Evolutionary conservation across 2,113 vertebrate species (phyloP).

Genomic region (Chamaea fasciata): DNA sequence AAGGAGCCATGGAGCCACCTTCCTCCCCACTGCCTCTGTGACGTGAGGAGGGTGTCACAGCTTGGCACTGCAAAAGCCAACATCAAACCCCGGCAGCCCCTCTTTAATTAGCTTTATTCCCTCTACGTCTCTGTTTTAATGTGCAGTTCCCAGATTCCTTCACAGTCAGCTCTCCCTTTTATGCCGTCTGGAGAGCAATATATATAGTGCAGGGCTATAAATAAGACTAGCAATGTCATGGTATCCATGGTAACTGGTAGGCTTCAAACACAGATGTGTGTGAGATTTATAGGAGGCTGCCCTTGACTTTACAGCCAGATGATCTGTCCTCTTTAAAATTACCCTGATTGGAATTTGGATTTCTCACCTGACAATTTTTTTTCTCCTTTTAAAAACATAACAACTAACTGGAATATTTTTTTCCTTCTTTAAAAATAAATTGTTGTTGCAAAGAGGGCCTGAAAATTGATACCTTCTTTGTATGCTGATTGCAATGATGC

Average conservation of each 20-base stretch:
- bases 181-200: slow-evolving; percentile 66
- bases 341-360: neutral
- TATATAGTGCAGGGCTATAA: slow-evolving; percentile 71
- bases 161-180: slow-evolving; percentile 64
- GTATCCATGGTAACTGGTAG: slow-evolving; percentile 71
- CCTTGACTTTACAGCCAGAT: slow-evolving; percentile 50
- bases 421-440: neutral
- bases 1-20: accelerated
- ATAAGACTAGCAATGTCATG: slow-evolving; percentile 68
- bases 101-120: slow-evolving; percentile 35
- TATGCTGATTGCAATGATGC: neutral
- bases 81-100: neutral
- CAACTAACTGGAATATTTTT: neutral
- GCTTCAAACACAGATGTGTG: slow-evolving; percentile 51
- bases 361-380: neutral
- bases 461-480: neutral
- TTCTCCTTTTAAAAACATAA: neutral
- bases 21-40: neutral
- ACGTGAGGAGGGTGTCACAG: accelerated
- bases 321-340: slow-evolving; percentile 42
- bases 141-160: slow-evolving; percentile 55
- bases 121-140: neutral
- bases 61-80: accelerated
- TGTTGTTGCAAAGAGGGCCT: neutral
- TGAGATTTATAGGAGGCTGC: slow-evolving; percentile 45